Conservation (phyloP, 1,140 invertebrate species). For the Leptopilina boulardi region DNA sequence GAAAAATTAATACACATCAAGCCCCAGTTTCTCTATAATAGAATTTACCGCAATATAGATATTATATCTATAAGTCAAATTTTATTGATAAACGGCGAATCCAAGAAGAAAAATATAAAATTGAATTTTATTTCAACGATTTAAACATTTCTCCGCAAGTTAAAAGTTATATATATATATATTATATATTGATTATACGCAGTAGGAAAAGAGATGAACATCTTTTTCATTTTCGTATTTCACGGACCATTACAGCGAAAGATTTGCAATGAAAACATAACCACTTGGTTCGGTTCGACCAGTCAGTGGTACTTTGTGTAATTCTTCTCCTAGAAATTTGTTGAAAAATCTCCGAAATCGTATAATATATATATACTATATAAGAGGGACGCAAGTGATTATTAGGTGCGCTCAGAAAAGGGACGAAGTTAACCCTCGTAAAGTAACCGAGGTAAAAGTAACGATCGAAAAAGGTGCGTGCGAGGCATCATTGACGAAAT, state of each 20-base stretch:
- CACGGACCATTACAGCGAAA: constrained; percentile 1
- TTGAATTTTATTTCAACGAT: no score
- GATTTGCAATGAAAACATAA: constrained; percentile 32
- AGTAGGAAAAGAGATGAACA: background rate
- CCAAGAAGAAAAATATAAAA: no score
- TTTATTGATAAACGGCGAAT: no score
- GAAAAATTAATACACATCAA: no score
- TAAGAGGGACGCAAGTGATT: constrained; percentile 49
- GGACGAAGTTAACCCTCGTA: constrained; percentile 47
- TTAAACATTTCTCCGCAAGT: background rate
- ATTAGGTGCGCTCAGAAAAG: constrained; percentile 53
- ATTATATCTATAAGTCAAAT: no score
- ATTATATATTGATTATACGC: constrained; percentile 11
- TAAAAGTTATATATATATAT: background rate
- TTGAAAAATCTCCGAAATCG: constrained; percentile 26
- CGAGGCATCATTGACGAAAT: constrained; percentile 49
- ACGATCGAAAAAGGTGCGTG: constrained; percentile 55
- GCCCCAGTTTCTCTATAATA: no score
- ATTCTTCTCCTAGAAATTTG: constrained; percentile 28
- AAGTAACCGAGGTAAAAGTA: constrained; percentile 44
- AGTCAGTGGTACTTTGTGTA: constrained; percentile 3
- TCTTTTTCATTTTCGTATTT: constrained; percentile 18
- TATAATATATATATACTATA: background rate
- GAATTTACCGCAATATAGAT: no score
- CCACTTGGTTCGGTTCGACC: constrained; percentile 16